Conservation (phyloP, 2,797 vertebrate species). For the Octomys mimax region DNA sequence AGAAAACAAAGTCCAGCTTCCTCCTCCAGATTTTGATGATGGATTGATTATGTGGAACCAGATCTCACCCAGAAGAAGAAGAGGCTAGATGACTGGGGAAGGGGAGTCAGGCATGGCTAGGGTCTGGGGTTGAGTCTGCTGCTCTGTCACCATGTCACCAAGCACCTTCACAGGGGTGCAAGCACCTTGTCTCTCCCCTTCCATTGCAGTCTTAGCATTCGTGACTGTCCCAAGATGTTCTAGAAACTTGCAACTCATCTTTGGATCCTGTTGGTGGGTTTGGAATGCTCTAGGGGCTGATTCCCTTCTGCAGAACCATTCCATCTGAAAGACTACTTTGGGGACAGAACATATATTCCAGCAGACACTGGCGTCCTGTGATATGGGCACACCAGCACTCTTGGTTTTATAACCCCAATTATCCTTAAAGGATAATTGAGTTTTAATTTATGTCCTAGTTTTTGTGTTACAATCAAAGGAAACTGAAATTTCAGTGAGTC, state of each 20-base stretch:
- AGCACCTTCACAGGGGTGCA: not conserved
- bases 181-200: not conserved
- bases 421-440: constrained; percentile 81
- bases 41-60: not conserved
- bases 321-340: not conserved
- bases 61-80: not conserved
- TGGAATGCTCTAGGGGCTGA: accelerated
- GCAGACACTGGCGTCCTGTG: constrained; percentile 18
- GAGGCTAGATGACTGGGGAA: not conserved
- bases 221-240: constrained; percentile 51
- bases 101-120: not conserved
- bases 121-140: not conserved
- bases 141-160: accelerated
- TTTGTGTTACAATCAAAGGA: constrained; percentile 78
- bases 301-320: not conserved
- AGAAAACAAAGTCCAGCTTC: not conserved
- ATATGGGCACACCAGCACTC: not conserved
- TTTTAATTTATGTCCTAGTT: constrained; percentile 81
- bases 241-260: not conserved
- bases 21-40: not conserved
- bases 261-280: not conserved
- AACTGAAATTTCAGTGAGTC: constrained; percentile 72
- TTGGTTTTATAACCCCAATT: constrained; percentile 79
- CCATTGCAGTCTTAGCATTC: not conserved
- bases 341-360: not conserved